phyloP scores from a whole-genome alignment of 2,113 vertebrate species.

The Ivindomyrus marchei region DNA sequence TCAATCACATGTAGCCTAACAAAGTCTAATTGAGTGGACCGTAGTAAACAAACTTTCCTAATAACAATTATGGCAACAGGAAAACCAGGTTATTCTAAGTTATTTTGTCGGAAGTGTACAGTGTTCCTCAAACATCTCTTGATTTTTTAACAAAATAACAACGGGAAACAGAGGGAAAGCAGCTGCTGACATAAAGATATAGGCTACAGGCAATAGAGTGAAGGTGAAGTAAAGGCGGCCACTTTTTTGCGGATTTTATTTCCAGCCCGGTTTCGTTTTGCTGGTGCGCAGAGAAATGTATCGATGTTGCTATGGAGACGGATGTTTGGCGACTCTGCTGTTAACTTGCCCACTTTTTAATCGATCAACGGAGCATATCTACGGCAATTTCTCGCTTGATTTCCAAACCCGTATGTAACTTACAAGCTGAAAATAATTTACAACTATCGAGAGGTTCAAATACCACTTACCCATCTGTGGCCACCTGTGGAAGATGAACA shows the following conservation, averaged over 20 bases:
- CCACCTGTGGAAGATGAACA: not conserved
- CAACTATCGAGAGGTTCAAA: not conserved
- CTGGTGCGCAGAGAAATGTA: not conserved
- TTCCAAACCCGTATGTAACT: not conserved
- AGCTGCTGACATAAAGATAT: not conserved
- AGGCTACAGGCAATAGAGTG: not conserved
- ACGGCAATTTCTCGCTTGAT: not conserved
- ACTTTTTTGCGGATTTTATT: not conserved
- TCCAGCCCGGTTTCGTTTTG: not conserved
- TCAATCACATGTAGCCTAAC: not conserved
- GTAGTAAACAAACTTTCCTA: not conserved
- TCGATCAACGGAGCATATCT: not conserved
- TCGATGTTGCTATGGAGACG: slow-evolving; percentile 8
- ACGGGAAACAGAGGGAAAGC: not conserved
- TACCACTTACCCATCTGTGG: not conserved
- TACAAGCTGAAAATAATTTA: not conserved
- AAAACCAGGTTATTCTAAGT: not conserved
- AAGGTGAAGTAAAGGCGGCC: not conserved
- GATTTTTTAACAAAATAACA: not conserved
- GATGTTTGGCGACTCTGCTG: not conserved
- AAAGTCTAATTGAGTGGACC: not conserved
- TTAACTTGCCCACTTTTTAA: not conserved
- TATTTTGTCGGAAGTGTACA: not conserved
- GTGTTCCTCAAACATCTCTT: not conserved
- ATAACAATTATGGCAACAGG: not conserved